Evolutionary conservation across 1,140 invertebrate genomes (phyloP).

Genomic region (Neoseiulus cucumeris): DNA sequence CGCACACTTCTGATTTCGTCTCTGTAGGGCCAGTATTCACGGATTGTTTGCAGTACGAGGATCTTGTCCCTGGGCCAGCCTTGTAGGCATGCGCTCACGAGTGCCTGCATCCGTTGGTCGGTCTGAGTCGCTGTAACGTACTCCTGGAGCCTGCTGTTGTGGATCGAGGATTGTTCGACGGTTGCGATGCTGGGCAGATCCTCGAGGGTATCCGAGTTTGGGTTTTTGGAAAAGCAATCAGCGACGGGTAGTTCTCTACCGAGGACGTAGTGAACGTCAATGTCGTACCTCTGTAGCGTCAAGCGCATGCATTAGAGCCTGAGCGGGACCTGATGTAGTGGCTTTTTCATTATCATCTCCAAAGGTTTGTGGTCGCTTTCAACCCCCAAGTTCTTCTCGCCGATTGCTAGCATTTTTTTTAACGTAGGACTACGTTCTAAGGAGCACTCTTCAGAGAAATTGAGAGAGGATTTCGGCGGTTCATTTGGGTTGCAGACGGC

Average conservation of each 20-base stretch:
- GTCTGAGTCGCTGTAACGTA: too few species aligned
- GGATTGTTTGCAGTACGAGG: too few species aligned
- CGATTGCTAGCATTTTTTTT: too few species aligned
- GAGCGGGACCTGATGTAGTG: slow-evolving; percentile 23
- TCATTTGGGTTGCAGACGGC: too few species aligned
- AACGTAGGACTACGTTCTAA: too few species aligned
- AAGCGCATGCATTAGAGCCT: slow-evolving; percentile 29
- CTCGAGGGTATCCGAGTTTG: slow-evolving; percentile 13
- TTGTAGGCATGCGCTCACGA: neutral
- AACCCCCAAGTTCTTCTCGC: too few species aligned
- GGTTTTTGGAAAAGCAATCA: slow-evolving; percentile 21
- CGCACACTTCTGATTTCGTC: too few species aligned
- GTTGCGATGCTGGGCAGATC: neutral
- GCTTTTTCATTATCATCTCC: slow-evolving; percentile 26
- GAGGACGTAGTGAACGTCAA: slow-evolving; percentile 25
- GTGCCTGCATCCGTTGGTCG: neutral
- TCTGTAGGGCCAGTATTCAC: too few species aligned
- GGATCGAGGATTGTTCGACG: neutral
- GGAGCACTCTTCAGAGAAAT: too few species aligned
- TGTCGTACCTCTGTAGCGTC: slow-evolving; percentile 27
- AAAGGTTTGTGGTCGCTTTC: slow-evolving; percentile 25
- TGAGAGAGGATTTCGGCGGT: too few species aligned
- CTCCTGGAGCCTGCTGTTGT: too few species aligned
- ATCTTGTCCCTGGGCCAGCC: slow-evolving; percentile 17
- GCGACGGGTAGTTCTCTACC: slow-evolving; percentile 27